A percentile compares a stretch with the other conserved stretches of the same genome.
Conservation (phyloP, 2,113 vertebrate genomes). For the Tragelaphus strepsiceros region DNA sequence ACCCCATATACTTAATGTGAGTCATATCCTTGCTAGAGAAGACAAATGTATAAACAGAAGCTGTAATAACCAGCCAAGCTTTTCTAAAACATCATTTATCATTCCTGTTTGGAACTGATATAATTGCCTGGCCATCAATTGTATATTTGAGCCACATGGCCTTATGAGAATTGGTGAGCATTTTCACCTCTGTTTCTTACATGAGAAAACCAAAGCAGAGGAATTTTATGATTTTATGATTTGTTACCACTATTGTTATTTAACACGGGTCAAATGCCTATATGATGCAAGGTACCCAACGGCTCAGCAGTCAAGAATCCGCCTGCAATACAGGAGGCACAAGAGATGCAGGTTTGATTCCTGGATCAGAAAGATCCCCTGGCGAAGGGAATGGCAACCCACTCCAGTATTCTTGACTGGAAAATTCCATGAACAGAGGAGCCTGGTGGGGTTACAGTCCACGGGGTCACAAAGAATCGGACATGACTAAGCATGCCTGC, state of each 20-base stretch:
- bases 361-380: background rate
- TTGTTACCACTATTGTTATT: background rate
- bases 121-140: conserved; percentile 5
- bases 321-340: background rate
- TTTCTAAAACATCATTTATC: conserved; percentile 48
- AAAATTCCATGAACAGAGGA: background rate
- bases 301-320: background rate
- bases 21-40: conserved; percentile 48
- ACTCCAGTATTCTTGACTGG: background rate
- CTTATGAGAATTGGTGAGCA: background rate
- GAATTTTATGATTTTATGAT: conserved; percentile 15
- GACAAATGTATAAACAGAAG: conserved; percentile 50
- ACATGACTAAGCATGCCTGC: background rate
- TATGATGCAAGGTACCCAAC: background rate
- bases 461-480: background rate
- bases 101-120: conserved; percentile 40
- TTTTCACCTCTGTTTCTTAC: conserved; percentile 7
- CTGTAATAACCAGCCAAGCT: conserved; percentile 39
- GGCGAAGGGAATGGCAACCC: background rate
- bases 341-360: background rate
- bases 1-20: conserved; percentile 47
- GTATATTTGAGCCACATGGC: background rate
- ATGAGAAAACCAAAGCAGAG: conserved; percentile 24
- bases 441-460: background rate
- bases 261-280: background rate